Evolutionary conservation across 2,113 vertebrate species (phyloP).

Genomic region (Thalassoma bifasciatum): DNA sequence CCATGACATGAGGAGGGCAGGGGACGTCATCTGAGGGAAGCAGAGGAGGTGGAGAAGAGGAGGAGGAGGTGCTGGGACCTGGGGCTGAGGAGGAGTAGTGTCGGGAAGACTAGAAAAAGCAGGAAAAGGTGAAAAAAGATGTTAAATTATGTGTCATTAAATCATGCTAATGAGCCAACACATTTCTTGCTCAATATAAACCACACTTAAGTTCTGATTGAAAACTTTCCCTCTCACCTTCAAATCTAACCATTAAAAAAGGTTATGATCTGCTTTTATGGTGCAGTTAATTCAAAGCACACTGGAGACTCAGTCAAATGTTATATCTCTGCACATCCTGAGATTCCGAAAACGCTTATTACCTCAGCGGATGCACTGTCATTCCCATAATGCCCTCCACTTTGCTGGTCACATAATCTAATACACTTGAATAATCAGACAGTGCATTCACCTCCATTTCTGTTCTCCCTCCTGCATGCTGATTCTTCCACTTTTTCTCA

Average conservation of each 20-base stretch:
- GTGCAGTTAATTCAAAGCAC: neutral
- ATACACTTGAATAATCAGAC: constrained; percentile 11
- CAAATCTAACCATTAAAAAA: neutral
- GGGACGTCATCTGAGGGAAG: constrained; percentile 71
- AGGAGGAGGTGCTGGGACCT: constrained; percentile 65
- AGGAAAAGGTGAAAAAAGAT: neutral
- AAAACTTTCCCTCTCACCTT: neutral
- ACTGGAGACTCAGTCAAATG: neutral
- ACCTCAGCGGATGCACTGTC: neutral
- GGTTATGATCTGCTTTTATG: neutral
- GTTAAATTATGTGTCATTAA: constrained; percentile 5
- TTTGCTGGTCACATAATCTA: constrained; percentile 7
- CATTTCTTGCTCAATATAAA: neutral
- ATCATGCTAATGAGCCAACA: neutral
- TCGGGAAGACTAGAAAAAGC: constrained; percentile 43
- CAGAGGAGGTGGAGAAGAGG: constrained; percentile 53
- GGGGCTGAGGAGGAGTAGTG: constrained; percentile 78
- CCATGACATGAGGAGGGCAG: constrained; percentile 85
- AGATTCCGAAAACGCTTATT: neutral
- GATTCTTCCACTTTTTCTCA: constrained; percentile 62
- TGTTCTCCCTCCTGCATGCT: constrained; percentile 45
- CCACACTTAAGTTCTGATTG: neutral
- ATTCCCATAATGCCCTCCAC: constrained; percentile 9
- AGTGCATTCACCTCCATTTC: constrained; percentile 50
- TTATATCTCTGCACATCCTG: neutral